Evolutionary conservation across 2,113 vertebrate species (phyloP).

Genomic region (Podarcis muralis): DNA sequence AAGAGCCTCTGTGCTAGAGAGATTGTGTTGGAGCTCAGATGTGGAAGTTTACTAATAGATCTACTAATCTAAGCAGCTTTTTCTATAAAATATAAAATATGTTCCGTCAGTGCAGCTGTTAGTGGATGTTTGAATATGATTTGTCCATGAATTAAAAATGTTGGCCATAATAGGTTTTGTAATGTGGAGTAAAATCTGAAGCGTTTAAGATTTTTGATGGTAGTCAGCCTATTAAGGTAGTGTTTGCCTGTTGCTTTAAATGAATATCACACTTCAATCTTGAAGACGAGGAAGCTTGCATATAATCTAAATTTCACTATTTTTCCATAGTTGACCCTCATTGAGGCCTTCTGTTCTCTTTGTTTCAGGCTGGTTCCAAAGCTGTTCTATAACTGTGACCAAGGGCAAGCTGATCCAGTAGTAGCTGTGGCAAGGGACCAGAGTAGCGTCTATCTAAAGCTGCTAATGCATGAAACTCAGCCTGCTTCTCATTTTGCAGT

Average conservation of each 20-base stretch:
- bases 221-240: not conserved
- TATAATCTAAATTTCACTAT: not conserved
- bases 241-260: not conserved
- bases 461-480: slow-evolving; percentile 95
- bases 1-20: not conserved
- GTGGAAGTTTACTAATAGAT: too few species aligned
- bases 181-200: not conserved
- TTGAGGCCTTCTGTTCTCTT: not conserved
- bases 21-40: not conserved
- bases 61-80: not conserved
- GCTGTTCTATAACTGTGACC: slow-evolving; percentile 93
- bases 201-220: not conserved
- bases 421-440: slow-evolving; percentile 94
- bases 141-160: not conserved
- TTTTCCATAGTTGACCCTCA: not conserved
- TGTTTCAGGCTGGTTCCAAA: slow-evolving; percentile 85
- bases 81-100: not conserved
- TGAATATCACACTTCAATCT: slow-evolving; percentile 1
- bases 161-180: too few species aligned
- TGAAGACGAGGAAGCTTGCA: not conserved
- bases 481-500: slow-evolving; percentile 92
- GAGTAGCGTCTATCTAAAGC: slow-evolving; percentile 91
- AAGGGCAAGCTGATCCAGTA: slow-evolving; percentile 92
- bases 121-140: too few species aligned
- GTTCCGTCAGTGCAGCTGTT: not conserved